A percentile compares a stretch with the other conserved stretches of the same genome.
These are phyloP conservation scores for Himantopus leucocephalus DNA, from an alignment of 2,113 vertebrate species.

Conservation along the genomic window DNA sequence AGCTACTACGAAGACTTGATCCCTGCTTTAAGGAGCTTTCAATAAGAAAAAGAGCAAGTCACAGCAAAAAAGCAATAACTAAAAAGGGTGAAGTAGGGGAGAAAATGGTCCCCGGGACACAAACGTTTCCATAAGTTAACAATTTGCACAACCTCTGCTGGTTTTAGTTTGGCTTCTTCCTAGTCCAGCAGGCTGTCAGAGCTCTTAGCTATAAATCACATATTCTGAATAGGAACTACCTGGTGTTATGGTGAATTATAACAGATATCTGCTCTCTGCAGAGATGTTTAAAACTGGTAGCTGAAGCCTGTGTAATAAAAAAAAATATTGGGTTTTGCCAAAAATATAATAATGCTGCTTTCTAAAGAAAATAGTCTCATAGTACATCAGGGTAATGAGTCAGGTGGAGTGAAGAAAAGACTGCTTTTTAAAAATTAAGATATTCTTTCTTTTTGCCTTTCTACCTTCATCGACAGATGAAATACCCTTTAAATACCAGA, in stretches of 20 bases:
- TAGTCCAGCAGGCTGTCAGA: background rate
- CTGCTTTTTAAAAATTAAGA: background rate
- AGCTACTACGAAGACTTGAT: background rate
- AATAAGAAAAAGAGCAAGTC: background rate
- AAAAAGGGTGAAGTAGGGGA: background rate
- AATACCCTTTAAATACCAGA: background rate
- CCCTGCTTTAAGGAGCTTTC: background rate
- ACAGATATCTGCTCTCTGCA: background rate
- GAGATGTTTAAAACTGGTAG: background rate
- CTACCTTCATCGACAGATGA: background rate
- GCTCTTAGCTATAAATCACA: background rate
- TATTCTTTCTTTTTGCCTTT: background rate
- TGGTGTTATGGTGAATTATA: background rate
- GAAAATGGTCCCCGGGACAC: background rate
- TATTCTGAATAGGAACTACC: background rate
- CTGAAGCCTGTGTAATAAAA: background rate
- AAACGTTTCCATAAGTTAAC: background rate
- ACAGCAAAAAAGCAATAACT: background rate
- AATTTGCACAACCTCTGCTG: background rate
- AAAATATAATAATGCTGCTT: background rate
- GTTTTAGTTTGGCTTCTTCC: background rate
- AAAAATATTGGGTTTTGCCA: background rate
- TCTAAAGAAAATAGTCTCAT: background rate
- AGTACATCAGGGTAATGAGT: background rate
- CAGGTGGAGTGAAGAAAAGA: background rate